Base-by-base conservation (phyloP, 2,888 invertebrate genomes). In the Dolichomitus sp. region DNA sequence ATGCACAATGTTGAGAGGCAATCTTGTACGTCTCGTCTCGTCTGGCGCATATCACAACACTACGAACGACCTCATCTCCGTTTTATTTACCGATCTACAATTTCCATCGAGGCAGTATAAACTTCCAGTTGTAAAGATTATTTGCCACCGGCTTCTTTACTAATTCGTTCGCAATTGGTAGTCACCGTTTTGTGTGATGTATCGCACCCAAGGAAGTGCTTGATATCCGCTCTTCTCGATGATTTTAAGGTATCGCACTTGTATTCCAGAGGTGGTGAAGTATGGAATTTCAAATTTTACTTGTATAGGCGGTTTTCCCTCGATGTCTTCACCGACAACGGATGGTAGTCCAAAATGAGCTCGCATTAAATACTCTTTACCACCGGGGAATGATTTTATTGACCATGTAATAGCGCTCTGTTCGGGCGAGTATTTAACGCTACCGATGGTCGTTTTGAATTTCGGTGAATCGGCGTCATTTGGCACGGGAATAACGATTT, bases 211-310 rank as follows among this genome's bases (percentile, higher is more conserved):
- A 0, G 99, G 99, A 84, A 99, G 93, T 0, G 99, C 99, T 94
- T 99, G 99, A 94, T 99, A 99, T 0, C 99, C 99, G 94, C 99
- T 99, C 94, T 99, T 99, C 92, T 99, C 99, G 90, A 99, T 99
- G 89, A 99, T 99, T 94, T 99, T 99, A 92, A 99, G 94, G 92
- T 99, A 99, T 75, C 99, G 96, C 5, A 97, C 97, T 95, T 99
- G 99, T 90, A 99, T 99, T 45, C 99, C 99, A 33, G 99, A 99
- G 42, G 99, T 99, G 0, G 99, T 99, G 91, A 99, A 99, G 92
- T 99, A 99, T 0, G 99, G 99, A 89, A 99, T 99, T 94, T 99
- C 99, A 95, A 99, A 99, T 94, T 99, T 99, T 3, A 99, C 99
- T 94, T 99, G 98, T 88, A 99, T 99, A 0, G 99, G 99, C 59